These are phyloP conservation scores for Drosophila multiciliata DNA, from an alignment of 2,888 invertebrate species.

Conservation along the genomic window DNA sequence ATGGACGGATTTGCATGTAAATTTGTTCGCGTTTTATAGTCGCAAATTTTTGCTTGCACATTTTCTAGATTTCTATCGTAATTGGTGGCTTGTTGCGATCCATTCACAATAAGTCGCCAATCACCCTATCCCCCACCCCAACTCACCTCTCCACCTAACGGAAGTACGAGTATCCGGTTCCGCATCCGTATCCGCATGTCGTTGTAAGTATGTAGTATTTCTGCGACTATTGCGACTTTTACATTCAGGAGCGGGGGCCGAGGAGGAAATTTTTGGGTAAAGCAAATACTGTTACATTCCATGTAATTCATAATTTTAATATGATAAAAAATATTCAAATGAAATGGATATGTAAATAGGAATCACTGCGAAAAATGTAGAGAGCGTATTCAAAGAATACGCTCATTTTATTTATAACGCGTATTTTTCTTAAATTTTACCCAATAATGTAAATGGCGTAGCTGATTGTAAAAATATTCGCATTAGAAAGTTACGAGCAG, in stretches of 20 bases:
- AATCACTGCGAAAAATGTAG: not conserved
- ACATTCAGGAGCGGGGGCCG: not conserved
- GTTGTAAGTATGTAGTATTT: conserved; percentile 2
- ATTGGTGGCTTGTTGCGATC: conserved; percentile 74
- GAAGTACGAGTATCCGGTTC: conserved; percentile 53
- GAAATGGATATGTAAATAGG: not conserved
- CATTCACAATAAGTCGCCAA: conserved; percentile 41
- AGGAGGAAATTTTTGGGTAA: not conserved
- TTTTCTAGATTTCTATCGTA: conserved; percentile 77
- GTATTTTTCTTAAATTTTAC: too few species aligned
- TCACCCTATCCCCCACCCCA: not conserved
- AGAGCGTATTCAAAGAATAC: too few species aligned
- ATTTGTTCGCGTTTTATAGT: conserved; percentile 76
- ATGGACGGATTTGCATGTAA: conserved; percentile 72
- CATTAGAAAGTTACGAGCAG: not conserved
- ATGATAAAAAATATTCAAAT: not conserved
- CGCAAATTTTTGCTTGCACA: conserved; percentile 76
- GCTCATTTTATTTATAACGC: too few species aligned
- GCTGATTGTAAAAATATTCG: too few species aligned
- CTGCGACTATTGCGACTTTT: conserved; percentile 40
- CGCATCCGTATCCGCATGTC: conserved; percentile 30
- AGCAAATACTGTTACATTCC: conserved; percentile 9
- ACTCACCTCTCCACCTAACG: conserved; percentile 12
- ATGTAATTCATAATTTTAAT: conserved; percentile 23
- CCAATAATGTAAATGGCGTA: too few species aligned